phyloP scores from a whole-genome alignment of 1,140 invertebrate species.

The Lucilia sericata region DNA sequence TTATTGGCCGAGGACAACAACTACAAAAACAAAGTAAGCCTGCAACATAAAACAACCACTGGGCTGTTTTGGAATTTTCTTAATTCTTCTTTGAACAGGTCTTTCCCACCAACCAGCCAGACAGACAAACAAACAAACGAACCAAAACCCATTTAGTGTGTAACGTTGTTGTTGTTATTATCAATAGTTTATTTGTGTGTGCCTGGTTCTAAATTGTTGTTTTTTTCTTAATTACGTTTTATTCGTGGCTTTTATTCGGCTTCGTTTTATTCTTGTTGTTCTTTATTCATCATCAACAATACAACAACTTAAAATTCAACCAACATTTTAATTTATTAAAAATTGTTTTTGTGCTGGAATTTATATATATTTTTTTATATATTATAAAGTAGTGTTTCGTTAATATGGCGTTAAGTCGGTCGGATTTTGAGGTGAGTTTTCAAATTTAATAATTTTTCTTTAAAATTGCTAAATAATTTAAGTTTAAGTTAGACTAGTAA shows the following conservation, averaged over 20 bases:
- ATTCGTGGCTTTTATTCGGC: conserved; percentile 18
- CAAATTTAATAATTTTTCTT: not conserved
- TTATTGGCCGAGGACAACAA: no score
- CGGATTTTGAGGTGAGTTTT: conserved; percentile 65
- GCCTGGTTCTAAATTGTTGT: not conserved
- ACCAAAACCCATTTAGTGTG: not conserved
- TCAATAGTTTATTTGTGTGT: not conserved
- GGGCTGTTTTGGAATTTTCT: not conserved
- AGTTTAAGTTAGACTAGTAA: not conserved
- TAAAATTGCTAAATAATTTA: not conserved
- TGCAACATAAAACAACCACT: no score
- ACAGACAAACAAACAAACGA: not conserved
- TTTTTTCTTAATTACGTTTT: not conserved
- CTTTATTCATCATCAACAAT: conserved; percentile 8
- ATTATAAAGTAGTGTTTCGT: conserved; percentile 44
- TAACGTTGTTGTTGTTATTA: not conserved
- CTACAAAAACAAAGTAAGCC: no score
- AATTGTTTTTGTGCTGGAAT: not conserved
- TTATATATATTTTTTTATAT: not conserved
- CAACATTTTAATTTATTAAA: not conserved
- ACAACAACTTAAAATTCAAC: not conserved
- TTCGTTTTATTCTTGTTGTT: not conserved
- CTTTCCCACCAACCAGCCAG: not conserved
- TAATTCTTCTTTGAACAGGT: not conserved
- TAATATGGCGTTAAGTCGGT: conserved; percentile 65